Evolutionary conservation across 2,797 vertebrate genomes (phyloP).

Genomic region (Taenioides sp.): DNA sequence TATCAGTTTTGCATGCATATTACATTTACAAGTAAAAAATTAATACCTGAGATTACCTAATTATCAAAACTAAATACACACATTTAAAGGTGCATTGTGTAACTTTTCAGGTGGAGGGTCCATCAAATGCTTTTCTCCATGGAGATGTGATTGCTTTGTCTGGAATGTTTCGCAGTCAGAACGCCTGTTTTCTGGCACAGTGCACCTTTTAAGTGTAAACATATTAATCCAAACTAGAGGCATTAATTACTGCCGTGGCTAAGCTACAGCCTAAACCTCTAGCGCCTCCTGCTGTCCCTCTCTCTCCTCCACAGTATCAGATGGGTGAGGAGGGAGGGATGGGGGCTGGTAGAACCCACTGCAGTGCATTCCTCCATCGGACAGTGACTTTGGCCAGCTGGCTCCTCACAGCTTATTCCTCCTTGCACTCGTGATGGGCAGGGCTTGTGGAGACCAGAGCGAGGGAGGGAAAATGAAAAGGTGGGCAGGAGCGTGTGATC

Average conservation of each 20-base stretch:
- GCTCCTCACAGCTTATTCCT: slow-evolving; percentile 76
- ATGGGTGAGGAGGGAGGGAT: slow-evolving; percentile 17
- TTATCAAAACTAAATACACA: no score
- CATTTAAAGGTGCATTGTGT: no score
- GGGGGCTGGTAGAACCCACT: slow-evolving; percentile 37
- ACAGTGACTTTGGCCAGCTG: slow-evolving; percentile 85
- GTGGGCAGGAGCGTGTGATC: slow-evolving; percentile 73
- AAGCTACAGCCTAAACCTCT: slow-evolving; percentile 13
- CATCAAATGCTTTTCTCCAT: no score
- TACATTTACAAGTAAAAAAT: no score
- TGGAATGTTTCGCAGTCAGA: no score
- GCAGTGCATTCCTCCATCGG: slow-evolving; percentile 81
- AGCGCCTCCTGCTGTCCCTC: slow-evolving; percentile 45
- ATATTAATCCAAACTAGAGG: background rate
- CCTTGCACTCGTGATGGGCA: background rate
- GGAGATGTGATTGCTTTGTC: no score
- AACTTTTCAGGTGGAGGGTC: no score
- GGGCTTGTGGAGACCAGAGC: background rate
- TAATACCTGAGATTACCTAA: no score
- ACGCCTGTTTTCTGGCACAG: no score
- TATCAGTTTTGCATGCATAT: no score
- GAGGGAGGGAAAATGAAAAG: slow-evolving; percentile 37
- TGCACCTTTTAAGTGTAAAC: background rate
- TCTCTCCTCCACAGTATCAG: background rate
- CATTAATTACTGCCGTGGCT: background rate